Evolutionary conservation across 2,113 vertebrate genomes (phyloP), one percentile per base, ranked within the genome.

Genomic region (Benitochromis conjunctus): DNA sequence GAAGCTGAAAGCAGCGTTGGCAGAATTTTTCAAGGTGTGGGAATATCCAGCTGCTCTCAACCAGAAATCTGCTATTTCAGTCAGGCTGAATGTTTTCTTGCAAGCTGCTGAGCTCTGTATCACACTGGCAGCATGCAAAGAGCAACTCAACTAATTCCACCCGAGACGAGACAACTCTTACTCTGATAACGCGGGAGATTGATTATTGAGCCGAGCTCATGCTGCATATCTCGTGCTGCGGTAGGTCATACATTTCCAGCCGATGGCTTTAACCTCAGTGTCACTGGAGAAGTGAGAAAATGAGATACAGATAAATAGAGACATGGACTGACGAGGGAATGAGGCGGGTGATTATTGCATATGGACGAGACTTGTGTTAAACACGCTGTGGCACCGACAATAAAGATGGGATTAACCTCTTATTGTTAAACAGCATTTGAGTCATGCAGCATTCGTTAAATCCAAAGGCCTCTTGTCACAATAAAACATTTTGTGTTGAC

Each of bases 401-500:
- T 71, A 83, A 88, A 87, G 86, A 71, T 13, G 76, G 76, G 38
- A 46, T 82, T 92, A 55, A 18, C 76, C 81, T 80, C n/a, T 48
- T 6, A 36, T 48, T 71, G 13, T 51, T 62, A 29, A 2, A 79
- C 10, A 14, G 16, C 66, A 53, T 79, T 55, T 64, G 86, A 91
- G 69, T 90, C 7, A 0, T 58, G 53, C 10, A 1, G 11, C 81
- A 8, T 5, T 6, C 46, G 24, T 90, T 93, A 83, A 89, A 94
- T 93, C 79, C 53, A 43, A 57, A 77, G 80, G 83, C 86, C 86
- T 84, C 85, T 66, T 86, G 85, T 81, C 85, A 81, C 48, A 48
- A 84, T 90, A 86, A 94, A 90, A 93, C 92, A 91, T 90, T 57
- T 41, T 21, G 54, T 64, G 64, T 92, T 57, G 83, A 82, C 83